Conservation (phyloP, 2,888 invertebrate genomes). For the Amphiduros pacificus region DNA sequence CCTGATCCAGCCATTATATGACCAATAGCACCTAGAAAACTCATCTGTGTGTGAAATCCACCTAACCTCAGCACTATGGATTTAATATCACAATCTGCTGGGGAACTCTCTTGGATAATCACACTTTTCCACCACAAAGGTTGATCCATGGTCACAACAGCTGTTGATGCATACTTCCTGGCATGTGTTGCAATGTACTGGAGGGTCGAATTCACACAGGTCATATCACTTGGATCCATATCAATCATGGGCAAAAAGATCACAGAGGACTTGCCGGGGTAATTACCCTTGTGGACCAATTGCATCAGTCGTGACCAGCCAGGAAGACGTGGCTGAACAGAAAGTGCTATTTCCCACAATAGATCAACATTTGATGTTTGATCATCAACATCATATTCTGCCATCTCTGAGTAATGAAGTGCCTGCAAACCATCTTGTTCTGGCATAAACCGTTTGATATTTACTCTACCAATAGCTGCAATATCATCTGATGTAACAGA, state of each 20-base stretch:
- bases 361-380: not conserved
- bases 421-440: not conserved
- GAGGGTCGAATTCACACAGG: not conserved
- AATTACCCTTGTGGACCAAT: conserved; percentile 8
- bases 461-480: not conserved
- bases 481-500: conserved; percentile 11
- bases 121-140: conserved; percentile 26
- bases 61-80: conserved; percentile 27
- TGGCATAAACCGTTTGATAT: not conserved
- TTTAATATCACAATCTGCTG: conserved; percentile 15
- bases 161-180: no score
- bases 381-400: not conserved
- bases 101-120: conserved; percentile 19
- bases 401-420: not conserved
- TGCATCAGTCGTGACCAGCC: conserved; percentile 20
- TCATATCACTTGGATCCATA: conserved; percentile 25
- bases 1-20: conserved; percentile 33
- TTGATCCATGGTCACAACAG: not conserved
- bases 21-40: conserved; percentile 38
- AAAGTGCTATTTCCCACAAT: not conserved
- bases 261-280: conserved; percentile 20
- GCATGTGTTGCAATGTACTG: not conserved
- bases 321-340: not conserved
- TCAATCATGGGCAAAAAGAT: conserved; percentile 29
- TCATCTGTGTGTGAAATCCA: conserved; percentile 35